Percentiles rank a stretch among this genome's conserved stretches.
Conservation (phyloP, 2,113 vertebrate species). For the Laticauda colubrina region DNA sequence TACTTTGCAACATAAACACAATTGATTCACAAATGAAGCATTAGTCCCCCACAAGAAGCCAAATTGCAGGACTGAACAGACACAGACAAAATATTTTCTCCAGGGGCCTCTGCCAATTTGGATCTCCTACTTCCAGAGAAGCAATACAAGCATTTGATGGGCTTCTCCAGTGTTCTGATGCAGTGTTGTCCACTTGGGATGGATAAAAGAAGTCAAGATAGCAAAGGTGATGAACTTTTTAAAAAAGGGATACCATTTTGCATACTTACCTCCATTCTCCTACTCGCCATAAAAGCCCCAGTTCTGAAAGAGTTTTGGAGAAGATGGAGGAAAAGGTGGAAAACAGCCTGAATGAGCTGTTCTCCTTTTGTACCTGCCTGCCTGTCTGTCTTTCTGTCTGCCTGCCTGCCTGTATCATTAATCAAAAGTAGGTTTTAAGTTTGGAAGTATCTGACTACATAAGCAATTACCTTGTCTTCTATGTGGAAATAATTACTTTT, state of each 20-base stretch:
- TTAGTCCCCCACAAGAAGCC: constrained; percentile 47
- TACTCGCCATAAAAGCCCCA: background rate
- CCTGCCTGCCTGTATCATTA: background rate
- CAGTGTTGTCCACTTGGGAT: background rate
- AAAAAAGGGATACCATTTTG: background rate
- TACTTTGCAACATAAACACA: constrained; percentile 57
- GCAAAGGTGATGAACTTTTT: background rate
- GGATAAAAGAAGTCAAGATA: background rate
- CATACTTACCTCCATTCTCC: background rate
- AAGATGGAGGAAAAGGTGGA: background rate
- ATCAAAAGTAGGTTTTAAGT: background rate
- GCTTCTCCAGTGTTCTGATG: background rate
- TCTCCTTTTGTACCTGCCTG: background rate
- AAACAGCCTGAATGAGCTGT: background rate
- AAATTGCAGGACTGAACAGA: background rate
- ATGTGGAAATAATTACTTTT: background rate
- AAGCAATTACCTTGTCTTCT: background rate
- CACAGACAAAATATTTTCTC: background rate
- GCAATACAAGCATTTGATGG: background rate
- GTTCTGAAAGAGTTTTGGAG: background rate
- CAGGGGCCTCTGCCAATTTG: background rate
- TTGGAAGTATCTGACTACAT: background rate
- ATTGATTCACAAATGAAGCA: constrained; percentile 53
- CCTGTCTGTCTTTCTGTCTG: background rate
- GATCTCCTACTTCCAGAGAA: background rate